Evolutionary conservation across 2,113 vertebrate genomes (phyloP).

Genomic region (Oreochromis aureus): DNA sequence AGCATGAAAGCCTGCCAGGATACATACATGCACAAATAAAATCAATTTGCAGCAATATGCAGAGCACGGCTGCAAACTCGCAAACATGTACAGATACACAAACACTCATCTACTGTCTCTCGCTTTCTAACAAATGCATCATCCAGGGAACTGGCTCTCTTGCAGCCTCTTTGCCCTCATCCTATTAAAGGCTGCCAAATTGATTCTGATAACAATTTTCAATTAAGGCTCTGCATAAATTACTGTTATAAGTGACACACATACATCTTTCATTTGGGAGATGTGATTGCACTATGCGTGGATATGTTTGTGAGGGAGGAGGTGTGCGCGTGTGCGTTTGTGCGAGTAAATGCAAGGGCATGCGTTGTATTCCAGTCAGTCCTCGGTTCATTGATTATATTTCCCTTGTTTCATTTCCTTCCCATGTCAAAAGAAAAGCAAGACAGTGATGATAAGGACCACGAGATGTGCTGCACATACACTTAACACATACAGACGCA

Average conservation of each 20-base stretch:
- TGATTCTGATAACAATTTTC: slow-evolving; percentile 72
- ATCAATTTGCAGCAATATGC: not conserved
- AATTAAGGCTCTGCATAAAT: slow-evolving; percentile 68
- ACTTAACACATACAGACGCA: not conserved
- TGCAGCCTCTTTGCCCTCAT: slow-evolving; percentile 47
- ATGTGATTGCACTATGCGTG: slow-evolving; percentile 29
- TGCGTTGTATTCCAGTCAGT: slow-evolving; percentile 23
- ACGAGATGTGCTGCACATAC: slow-evolving; percentile 1
- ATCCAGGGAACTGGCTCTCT: slow-evolving; percentile 40
- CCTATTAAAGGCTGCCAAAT: slow-evolving; percentile 70
- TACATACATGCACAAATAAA: not conserved
- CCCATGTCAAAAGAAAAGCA: slow-evolving; percentile 20
- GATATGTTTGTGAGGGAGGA: not conserved
- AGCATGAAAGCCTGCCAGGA: not conserved
- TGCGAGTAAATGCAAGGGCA: not conserved
- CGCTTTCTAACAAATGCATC: slow-evolving; percentile 33
- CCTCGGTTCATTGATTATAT: slow-evolving; percentile 25
- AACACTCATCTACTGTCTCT: not conserved
- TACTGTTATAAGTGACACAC: slow-evolving; percentile 50
- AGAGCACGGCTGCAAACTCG: not conserved
- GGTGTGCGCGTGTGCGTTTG: not conserved
- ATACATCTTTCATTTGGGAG: slow-evolving; percentile 42
- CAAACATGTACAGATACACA: not conserved
- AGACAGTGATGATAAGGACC: slow-evolving; percentile 24
- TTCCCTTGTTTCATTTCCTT: slow-evolving; percentile 36